These are phyloP conservation scores for Tipula vernalis DNA, from an alignment of 2,888 invertebrate species.

Conservation along the genomic window DNA sequence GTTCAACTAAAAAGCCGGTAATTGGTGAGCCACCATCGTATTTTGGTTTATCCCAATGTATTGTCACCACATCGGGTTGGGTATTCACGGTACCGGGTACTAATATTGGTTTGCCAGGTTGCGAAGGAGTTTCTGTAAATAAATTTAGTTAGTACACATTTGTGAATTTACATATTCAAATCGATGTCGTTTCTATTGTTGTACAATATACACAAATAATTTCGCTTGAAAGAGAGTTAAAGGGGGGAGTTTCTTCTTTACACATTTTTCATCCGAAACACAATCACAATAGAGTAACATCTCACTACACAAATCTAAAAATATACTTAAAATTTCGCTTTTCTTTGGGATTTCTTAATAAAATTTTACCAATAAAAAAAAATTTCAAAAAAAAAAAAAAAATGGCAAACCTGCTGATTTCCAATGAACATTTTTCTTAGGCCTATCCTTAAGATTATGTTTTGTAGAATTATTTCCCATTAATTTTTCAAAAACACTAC, in stretches of 20 bases:
- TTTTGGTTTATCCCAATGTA: slow-evolving; percentile 69
- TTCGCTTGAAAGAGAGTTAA: not conserved
- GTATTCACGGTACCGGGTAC: slow-evolving; percentile 53
- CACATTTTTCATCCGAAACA: slow-evolving; percentile 4
- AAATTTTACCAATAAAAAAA: not conserved
- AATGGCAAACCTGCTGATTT: slow-evolving; percentile 61
- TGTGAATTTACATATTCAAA: not conserved
- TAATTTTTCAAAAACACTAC: not conserved
- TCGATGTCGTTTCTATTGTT: not conserved
- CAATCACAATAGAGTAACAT: not conserved
- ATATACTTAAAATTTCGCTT: slow-evolving; percentile 1
- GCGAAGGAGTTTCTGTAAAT: slow-evolving; percentile 51
- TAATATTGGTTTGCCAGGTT: slow-evolving; percentile 73
- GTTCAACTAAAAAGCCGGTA: slow-evolving; percentile 71
- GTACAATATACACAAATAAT: not conserved
- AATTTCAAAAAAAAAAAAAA: not conserved
- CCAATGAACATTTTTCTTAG: slow-evolving; percentile 71
- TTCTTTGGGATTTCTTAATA: not conserved
- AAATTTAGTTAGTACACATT: not conserved
- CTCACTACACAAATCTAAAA: slow-evolving; percentile 8
- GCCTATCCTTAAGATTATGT: slow-evolving; percentile 41
- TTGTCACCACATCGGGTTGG: slow-evolving; percentile 68
- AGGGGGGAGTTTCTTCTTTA: not conserved
- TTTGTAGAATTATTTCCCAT: slow-evolving; percentile 56
- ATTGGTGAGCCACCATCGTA: slow-evolving; percentile 82